Percentiles rank a stretch among this genome's conserved stretches.
These are phyloP conservation scores for Puma concolor DNA, from an alignment of 2,113 vertebrate species.

Conservation along the genomic window DNA sequence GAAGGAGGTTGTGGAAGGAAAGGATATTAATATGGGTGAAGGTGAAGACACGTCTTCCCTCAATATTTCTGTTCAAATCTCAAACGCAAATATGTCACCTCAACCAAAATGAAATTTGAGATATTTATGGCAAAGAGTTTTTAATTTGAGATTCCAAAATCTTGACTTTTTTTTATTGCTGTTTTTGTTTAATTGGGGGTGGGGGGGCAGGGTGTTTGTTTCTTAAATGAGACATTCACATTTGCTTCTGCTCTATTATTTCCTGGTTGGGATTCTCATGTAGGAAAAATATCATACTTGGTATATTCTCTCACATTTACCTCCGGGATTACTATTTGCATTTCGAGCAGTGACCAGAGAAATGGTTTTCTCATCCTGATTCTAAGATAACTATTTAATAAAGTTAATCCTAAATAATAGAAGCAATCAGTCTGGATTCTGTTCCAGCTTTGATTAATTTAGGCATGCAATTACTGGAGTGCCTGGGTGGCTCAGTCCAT, in stretches of 20 bases:
- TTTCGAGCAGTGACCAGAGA: neutral
- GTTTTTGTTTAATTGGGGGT: neutral
- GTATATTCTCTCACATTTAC: neutral
- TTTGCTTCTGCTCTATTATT: neutral
- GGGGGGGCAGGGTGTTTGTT: neutral
- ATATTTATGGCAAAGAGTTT: neutral
- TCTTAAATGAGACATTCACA: neutral
- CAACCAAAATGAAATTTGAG: neutral
- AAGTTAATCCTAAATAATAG: neutral
- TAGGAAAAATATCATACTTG: neutral
- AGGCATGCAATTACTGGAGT: neutral
- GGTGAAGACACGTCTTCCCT: neutral
- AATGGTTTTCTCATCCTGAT: neutral
- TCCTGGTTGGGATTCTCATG: neutral
- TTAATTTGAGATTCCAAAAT: neutral
- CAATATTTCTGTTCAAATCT: neutral
- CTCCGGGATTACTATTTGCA: neutral
- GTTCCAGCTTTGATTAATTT: neutral
- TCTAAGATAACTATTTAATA: conserved; percentile 5
- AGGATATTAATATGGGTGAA: neutral
- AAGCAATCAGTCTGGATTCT: neutral
- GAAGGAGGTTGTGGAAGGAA: neutral
- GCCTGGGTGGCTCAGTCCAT: too few relatives aligned
- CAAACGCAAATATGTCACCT: neutral
- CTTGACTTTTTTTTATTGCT: neutral